These are phyloP conservation scores for Amphiprion ocellaris DNA, from an alignment of 2,113 vertebrate genomes.

Conservation along the genomic window DNA sequence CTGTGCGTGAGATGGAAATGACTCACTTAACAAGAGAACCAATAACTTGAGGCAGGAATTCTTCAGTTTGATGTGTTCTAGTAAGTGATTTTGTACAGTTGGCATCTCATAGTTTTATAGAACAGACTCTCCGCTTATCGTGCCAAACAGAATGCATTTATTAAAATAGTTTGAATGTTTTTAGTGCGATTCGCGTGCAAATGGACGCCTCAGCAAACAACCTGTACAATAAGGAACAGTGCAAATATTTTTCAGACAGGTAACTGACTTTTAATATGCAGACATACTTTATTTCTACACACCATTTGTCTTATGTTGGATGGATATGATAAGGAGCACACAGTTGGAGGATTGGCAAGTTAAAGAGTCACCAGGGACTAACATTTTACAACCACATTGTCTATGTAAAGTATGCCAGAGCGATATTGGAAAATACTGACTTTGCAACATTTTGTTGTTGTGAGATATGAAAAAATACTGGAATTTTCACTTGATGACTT, in stretches of 20 bases:
- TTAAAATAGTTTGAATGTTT: conserved; percentile 57
- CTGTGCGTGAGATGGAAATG: conserved; percentile 44
- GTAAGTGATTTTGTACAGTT: conserved; percentile 40
- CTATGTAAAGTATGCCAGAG: not conserved
- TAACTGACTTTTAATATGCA: not conserved
- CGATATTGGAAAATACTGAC: no score
- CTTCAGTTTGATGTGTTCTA: conserved; percentile 46
- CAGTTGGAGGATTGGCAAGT: not conserved
- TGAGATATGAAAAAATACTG: no score
- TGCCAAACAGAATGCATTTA: conserved; percentile 15
- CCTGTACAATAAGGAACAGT: not conserved
- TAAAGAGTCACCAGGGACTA: not conserved
- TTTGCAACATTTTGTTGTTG: no score
- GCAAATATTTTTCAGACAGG: not conserved
- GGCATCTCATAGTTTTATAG: conserved; percentile 21
- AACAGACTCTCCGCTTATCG: conserved; percentile 14
- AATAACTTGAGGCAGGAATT: conserved; percentile 29
- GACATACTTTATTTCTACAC: no score
- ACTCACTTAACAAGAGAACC: conserved; percentile 51
- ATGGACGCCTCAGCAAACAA: not conserved
- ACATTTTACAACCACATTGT: not conserved
- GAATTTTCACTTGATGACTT: no score
- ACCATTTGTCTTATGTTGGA: not conserved
- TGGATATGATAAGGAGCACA: not conserved
- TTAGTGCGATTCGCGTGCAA: conserved; percentile 7